A percentile compares a stretch with the other conserved stretches of the same genome.
phyloP scores from a whole-genome alignment of 2,113 vertebrate genomes.

The Coregonus clupeaformis region DNA sequence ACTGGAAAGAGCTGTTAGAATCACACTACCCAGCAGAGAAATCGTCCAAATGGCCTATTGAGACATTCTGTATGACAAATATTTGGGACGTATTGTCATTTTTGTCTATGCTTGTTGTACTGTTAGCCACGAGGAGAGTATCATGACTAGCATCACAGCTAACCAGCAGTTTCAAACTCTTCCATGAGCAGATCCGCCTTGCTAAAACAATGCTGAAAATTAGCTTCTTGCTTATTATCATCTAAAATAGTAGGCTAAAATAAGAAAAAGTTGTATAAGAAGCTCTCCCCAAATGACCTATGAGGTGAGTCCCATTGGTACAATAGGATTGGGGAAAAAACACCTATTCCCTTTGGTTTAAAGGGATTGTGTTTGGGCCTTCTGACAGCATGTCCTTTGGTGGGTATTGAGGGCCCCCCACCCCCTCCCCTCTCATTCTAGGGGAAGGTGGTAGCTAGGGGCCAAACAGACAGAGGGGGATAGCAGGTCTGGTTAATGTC shows the following conservation, averaged over 20 bases:
- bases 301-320: constrained; percentile 29
- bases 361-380: constrained; percentile 62
- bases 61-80: neutral
- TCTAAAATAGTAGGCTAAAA: neutral
- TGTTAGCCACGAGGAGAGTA: neutral
- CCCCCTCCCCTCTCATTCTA: constrained; percentile 48
- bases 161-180: neutral
- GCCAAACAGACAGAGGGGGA: constrained; percentile 52
- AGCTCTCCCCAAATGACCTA: constrained; percentile 54
- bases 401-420: constrained; percentile 34
- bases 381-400: constrained; percentile 59
- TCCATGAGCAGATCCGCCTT: neutral
- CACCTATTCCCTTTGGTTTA: constrained; percentile 41
- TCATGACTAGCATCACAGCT: too few relatives aligned
- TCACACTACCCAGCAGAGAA: neutral
- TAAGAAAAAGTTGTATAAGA: constrained; percentile 24
- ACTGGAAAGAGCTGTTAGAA: neutral
- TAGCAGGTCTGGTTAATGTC: constrained; percentile 62
- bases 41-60: neutral
- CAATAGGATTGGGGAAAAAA: constrained; percentile 28
- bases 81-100: neutral
- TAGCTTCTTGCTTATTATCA: neutral
- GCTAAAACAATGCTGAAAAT: neutral
- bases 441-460: constrained; percentile 62
- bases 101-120: neutral